Evolutionary conservation across 1,140 invertebrate species (phyloP), one percentile per base, ranked within the genome.

Genomic region (Caerostris extrusa): DNA sequence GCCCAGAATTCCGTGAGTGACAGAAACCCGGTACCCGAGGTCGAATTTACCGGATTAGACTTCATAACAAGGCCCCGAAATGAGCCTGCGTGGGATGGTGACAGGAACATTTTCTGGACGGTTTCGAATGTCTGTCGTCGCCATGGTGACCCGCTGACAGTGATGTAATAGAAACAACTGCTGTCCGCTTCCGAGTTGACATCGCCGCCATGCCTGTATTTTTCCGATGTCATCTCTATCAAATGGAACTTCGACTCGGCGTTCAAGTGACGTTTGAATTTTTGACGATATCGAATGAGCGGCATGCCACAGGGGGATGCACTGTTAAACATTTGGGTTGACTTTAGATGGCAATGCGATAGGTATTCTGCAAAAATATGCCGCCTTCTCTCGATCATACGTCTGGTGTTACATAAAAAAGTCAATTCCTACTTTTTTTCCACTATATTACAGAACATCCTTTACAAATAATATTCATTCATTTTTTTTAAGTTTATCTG

Each of bases 151-250:
- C 12, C 12, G 61, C 5, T 64, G 14, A 67, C 61, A 67, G 17
- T 67, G 61, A 67, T 67, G 61, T 17, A 67, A 67, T 67, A n/a
- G 61, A 67, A 67, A 67, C 17, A 64, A 64, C 61, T 64, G 61
- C 61, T 64, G 61, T 64, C 61, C 61, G 17, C 61, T 64, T 64
- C 17, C 61, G 61, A 17, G 61, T 64, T 64, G 61, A 17, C 3
- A 17, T 10, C 17, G 61, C 17, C 10, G 61, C 61, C 61, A 64
- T 64, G 5, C 12, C 7, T 64, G 61, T 64, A 17, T 10, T 64
- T 64, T 17, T 64, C 3, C 61, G 5, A 64, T 5, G 61, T 64
- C 61, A 64, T 14, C 61, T 14, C 17, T 64, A 64, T 64, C 61
- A 64, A 64, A 10, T 64, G 34, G 34, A 34, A 2, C 34, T 34